Evolutionary conservation across 1,140 invertebrate genomes (phyloP).

Genomic region (Lepidotrigona ventralis): DNA sequence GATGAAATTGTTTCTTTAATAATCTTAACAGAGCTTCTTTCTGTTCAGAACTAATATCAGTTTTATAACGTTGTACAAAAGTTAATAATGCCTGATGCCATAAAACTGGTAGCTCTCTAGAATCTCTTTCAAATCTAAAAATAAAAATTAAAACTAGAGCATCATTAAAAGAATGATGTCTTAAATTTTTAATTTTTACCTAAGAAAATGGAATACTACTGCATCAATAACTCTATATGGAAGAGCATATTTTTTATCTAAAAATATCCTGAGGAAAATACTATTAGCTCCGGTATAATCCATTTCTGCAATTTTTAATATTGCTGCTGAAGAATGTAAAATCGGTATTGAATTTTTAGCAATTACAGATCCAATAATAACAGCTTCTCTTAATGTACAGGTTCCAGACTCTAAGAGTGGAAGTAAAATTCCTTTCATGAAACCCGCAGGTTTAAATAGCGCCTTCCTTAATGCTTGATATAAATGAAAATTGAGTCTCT

Average conservation of each 20-base stretch:
- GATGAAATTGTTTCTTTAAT: conserved; percentile 89
- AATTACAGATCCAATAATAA: conserved; percentile 96
- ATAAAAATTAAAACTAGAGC: background rate
- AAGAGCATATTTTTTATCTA: conserved; percentile 99
- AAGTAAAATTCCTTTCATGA: conserved; percentile 98
- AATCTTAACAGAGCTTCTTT: conserved; percentile 91
- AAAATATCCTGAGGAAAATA: conserved; percentile 95
- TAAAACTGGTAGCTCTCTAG: conserved; percentile 92
- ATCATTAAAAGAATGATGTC: background rate
- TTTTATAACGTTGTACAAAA: conserved; percentile 97
- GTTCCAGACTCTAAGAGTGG: conserved; percentile 95
- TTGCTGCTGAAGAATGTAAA: conserved; percentile 96
- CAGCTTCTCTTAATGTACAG: conserved; percentile 96
- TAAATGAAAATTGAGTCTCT: conserved; percentile 97
- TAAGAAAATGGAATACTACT: conserved; percentile 96
- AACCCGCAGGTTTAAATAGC: conserved; percentile 98
- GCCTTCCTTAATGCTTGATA: conserved; percentile 97
- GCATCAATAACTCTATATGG: conserved; percentile 97
- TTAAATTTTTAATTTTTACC: conserved; percentile 79
- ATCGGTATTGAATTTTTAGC: conserved; percentile 96
- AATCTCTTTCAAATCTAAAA: conserved; percentile 90
- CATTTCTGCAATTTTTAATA: conserved; percentile 98
- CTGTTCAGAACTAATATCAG: conserved; percentile 96
- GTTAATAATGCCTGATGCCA: conserved; percentile 98
- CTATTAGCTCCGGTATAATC: conserved; percentile 98